Evolutionary conservation across 2,797 vertebrate species (phyloP).

Genomic region (Garrulus glandarius): DNA sequence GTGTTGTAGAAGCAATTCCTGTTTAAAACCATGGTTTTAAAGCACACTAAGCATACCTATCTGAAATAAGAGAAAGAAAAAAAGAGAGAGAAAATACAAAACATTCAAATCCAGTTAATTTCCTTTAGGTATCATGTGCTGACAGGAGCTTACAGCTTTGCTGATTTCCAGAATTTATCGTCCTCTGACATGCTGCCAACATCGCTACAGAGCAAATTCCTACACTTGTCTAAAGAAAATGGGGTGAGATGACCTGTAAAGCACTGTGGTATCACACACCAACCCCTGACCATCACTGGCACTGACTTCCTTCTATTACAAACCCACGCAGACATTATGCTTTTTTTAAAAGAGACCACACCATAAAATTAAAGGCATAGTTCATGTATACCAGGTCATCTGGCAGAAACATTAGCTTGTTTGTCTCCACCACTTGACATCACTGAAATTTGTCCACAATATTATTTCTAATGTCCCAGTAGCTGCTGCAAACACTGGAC

Average conservation of each 20-base stretch:
- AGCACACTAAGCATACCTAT: background rate
- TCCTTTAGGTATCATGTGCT: slow-evolving; percentile 84
- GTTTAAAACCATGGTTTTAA: background rate
- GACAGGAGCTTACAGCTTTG: slow-evolving; percentile 71
- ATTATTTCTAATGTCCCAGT: background rate
- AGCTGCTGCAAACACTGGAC: background rate
- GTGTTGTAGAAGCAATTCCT: background rate
- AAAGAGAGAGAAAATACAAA: background rate
- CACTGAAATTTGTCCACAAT: background rate
- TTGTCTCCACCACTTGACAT: background rate
- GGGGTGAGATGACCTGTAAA: slow-evolving; percentile 75
- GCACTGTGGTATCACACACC: background rate
- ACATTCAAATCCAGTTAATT: slow-evolving; percentile 7
- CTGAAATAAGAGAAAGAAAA: background rate
- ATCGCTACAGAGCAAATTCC: slow-evolving; percentile 77
- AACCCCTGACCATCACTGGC: background rate
- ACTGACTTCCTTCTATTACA: background rate
- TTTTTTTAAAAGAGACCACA: rapidly evolving
- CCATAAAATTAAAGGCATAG: background rate
- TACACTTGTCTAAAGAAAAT: slow-evolving; percentile 76
- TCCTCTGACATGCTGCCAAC: slow-evolving; percentile 75
- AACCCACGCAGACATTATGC: background rate
- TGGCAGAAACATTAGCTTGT: background rate
- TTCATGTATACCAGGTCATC: background rate
- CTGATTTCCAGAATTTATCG: slow-evolving; percentile 74